Base-by-base conservation (phyloP, 2,888 invertebrate species). In the Himalopsyche anomala region DNA sequence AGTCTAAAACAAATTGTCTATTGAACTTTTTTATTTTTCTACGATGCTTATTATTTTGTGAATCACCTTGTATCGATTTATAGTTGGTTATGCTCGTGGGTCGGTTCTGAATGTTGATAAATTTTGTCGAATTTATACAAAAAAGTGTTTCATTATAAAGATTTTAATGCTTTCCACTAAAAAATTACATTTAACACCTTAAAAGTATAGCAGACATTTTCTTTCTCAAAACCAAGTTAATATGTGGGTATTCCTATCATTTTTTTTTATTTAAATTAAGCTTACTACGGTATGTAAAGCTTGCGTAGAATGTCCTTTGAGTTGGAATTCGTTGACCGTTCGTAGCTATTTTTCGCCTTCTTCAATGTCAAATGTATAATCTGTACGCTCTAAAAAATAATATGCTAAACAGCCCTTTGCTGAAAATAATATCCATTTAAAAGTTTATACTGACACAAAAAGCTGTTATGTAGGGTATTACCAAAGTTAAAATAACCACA, bases 291-390 rank as follows among this genome's bases (percentile, higher is more conserved):
- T 62, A 62, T 62, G 62, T 62, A 19, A 11, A 62, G 62, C 62
- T 19, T 28, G 4, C 11, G 62, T 62, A 62, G 19, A 19, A 62
- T 62, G 62, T 62, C 8, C 62, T 62, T 62, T 19, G 62, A 28
- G 28, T 4, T 62, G 62, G 62, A 62, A 62, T 62, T 62, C 28
- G 62, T 62, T 19, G 62, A 62, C 62, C 62, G 62, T 19, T 62
- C 28, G 62, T 4, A 19, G 51, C 51, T 51, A 62, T 62, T 19
- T 19, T 19, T 19, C 15, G 19, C 62, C 62, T 28, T 19, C 62
- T 62, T 62, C 62, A 62, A 62, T 62, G 62, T 62, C 62, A 62
- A 62, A 62, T 19, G 19, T 19, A 19, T 62, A 62, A 62, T 62
- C 62, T 19, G 19, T 62, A 28, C 19, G 19, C 28, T 5, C 62